Base-by-base conservation (phyloP, 2,797 vertebrate genomes). In the Enteromius thamalakanensis region DNA sequence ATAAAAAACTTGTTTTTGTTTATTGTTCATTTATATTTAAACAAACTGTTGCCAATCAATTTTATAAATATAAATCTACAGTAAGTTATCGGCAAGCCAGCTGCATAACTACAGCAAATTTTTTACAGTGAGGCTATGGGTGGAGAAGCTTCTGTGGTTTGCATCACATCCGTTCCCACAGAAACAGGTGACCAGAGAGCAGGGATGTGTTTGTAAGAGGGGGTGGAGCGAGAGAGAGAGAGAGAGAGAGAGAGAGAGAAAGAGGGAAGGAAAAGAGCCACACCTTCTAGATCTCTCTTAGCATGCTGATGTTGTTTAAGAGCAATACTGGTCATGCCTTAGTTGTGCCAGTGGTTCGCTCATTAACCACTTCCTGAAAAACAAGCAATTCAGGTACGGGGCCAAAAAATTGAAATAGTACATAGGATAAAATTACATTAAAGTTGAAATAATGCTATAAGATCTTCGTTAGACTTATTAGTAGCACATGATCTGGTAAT, bases 131-230 rank as follows among this genome's bases (percentile, higher is more conserved):
- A 40, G 67, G 67, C n/a, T 49, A 6, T 80, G 84, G 86, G 84
- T 77, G 85, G 83, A 79, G 75, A 26, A 62, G 67, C 37, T 55
- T 74, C 74, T 79, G 82, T 80, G 85, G 82, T 83, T 78, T 80
- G 11, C 58, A 67, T 79, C 82, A 82, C 83, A 88, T 89, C 87
- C 65, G 76, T 69, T 84, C 69, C 42, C 76, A 79, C 32, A 53
- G 21, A 82, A 75, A 82, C 65, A 87, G 77, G 82, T 86, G 84
- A 88, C 67, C 37, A 79, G 53, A 84, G 49, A 87, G 86, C 82
- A 74, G 69, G 72, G 84, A 85, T 79, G 80, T 75, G 14, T 69
- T 71, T 60, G 60, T 68, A 83, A 76, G 34, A 78, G 37, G 49
- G 42, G 81, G 65, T 42, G 71, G 49, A 51, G 51, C 79, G 49